These are phyloP conservation scores for Oreortyx pictus DNA, from an alignment of 2,797 vertebrate species.

Conservation along the genomic window DNA sequence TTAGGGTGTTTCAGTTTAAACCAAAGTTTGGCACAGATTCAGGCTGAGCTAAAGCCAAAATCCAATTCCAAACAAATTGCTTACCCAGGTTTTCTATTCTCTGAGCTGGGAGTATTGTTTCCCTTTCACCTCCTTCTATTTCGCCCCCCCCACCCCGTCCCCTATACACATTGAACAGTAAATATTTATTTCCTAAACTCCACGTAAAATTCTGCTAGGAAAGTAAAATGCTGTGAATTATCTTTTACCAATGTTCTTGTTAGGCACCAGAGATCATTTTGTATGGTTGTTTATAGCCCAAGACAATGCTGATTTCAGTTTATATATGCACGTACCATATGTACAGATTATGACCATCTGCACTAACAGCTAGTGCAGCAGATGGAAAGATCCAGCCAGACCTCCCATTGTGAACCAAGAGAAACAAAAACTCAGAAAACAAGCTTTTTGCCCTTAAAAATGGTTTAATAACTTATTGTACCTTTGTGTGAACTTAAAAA, in stretches of 20 bases:
- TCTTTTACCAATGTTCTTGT: background rate
- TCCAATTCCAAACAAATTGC: background rate
- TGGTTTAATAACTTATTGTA: background rate
- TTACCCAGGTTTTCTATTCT: background rate
- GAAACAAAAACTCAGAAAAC: background rate
- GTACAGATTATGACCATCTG: slow-evolving; percentile 53
- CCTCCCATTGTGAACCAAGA: background rate
- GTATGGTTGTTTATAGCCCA: slow-evolving; percentile 6
- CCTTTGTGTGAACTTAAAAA: background rate
- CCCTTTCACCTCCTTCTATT: too few species aligned
- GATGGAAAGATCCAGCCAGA: slow-evolving; percentile 46
- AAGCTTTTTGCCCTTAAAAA: slow-evolving; percentile 11
- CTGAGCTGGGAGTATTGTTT: background rate
- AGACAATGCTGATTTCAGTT: background rate
- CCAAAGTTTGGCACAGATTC: background rate
- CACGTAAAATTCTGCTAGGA: background rate
- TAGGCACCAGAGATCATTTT: background rate
- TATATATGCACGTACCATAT: slow-evolving; percentile 29
- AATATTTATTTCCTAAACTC: background rate
- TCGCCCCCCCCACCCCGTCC: too few species aligned
- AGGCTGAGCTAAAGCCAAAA: background rate
- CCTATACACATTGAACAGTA: background rate
- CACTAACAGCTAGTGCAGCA: slow-evolving; percentile 32
- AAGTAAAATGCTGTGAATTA: background rate
- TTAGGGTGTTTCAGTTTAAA: background rate